Base-by-base conservation (phyloP, 2,797 vertebrate genomes). In the Pipistrellus kuhlii region DNA sequence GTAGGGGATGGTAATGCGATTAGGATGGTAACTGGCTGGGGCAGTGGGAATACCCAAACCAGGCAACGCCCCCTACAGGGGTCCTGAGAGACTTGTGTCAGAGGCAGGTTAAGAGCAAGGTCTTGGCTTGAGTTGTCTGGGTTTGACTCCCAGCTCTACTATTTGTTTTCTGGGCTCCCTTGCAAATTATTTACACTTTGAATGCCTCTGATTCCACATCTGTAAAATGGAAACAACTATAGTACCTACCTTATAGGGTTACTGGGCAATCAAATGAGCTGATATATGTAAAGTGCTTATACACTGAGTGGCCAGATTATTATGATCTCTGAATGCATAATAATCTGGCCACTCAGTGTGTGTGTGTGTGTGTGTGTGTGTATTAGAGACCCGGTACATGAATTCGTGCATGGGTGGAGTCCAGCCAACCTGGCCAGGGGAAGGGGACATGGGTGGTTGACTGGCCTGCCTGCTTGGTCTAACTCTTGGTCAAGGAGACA, bases 1-100 rank as follows among this genome's bases (percentile, higher is more conserved):
- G 88, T 84, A 83, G 80, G 89, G 55, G 96, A 69, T 27, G n/a
- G 38, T 92, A 95, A 95, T 96, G 20, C 20, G 25, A 94, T 95
- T 95, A 93, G 72, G 46, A 30, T 0, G 12, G 35, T 75, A 78
- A 35, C 75, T 32, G 51, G 59, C 76, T 62, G 32, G 32, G 51
- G 35, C 6, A 87, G 66, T 64, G 21, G 25, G 78, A 90, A 88
- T 55, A 78, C 62, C n/a, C 80, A 59, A 71, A 38, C 35, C 53
- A 81, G 62, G 35, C 9, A 48, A 21, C 27, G 23, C 32, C 78
- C 51, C n/a, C 72, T 38, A 13, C 20, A 35, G 55, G 44, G 20
- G 38, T 94, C 84, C 81, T 76, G 44, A 48, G n/a, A 85, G 69
- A 87, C 75, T 68, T 41, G 14, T 44, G 13, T 86, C 68, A 84